A percentile compares a stretch with the other conserved stretches of the same genome.
phyloP scores from a whole-genome alignment of 1,140 invertebrate genomes.

The Dryas iulia region DNA sequence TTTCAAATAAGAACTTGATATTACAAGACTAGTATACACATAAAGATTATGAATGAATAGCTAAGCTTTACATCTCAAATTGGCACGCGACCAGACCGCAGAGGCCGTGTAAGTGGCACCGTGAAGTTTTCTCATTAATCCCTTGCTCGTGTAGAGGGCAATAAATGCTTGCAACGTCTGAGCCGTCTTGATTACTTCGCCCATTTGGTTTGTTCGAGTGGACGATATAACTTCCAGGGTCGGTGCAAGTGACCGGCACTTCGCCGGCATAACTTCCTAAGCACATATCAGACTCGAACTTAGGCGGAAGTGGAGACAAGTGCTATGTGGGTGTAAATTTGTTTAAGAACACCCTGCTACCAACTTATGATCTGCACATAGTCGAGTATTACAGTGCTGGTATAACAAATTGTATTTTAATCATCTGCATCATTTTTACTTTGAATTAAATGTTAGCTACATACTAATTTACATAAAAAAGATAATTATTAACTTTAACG shows the following conservation, averaged over 20 bases:
- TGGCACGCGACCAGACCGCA: conserved; percentile 10
- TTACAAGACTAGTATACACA: not conserved
- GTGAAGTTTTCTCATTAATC: conserved; percentile 37
- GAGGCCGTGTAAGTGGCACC: conserved; percentile 10
- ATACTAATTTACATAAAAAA: no score
- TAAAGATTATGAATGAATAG: no score
- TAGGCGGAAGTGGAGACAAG: not conserved
- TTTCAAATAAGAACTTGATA: not conserved
- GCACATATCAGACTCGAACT: not conserved
- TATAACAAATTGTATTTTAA: no score
- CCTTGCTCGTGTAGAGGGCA: conserved; percentile 16
- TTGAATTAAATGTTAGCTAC: no score
- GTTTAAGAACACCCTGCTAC: not conserved
- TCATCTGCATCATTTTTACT: no score
- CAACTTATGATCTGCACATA: no score
- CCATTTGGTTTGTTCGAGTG: conserved; percentile 29
- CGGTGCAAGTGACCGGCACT: conserved; percentile 13
- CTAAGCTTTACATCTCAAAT: not conserved
- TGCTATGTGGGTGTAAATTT: not conserved
- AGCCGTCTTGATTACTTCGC: conserved; percentile 29
- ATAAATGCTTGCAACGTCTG: conserved; percentile 21
- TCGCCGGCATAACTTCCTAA: not conserved
- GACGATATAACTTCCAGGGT: conserved; percentile 17
- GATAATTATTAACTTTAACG: no score
- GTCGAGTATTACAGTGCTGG: no score